phyloP scores from a whole-genome alignment of 2,797 vertebrate species.

The Psittacula derbiana region DNA sequence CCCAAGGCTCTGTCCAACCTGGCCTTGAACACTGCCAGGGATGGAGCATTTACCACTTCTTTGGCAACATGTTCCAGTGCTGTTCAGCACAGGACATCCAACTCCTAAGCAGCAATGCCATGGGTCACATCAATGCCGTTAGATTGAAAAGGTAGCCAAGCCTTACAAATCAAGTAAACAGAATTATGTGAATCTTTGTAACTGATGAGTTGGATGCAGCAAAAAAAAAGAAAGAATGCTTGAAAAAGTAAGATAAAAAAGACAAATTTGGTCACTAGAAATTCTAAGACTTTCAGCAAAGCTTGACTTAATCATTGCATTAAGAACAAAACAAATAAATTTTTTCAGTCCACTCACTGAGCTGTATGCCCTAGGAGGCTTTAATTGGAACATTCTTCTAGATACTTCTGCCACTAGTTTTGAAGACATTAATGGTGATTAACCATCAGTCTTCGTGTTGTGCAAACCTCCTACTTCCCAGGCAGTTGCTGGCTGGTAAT shows the following conservation, averaged over 20 bases:
- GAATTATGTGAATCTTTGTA: not conserved
- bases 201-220: not conserved
- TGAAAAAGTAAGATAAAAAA: not conserved
- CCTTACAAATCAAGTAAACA: not conserved
- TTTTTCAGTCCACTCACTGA: not conserved
- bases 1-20: not conserved
- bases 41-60: not conserved
- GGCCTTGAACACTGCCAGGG: not conserved
- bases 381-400: not conserved
- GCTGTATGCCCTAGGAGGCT: not conserved
- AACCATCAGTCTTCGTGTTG: not conserved
- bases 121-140: not conserved
- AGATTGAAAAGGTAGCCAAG: not conserved
- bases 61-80: not conserved
- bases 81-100: not conserved
- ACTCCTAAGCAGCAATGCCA: not conserved
- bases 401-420: not conserved
- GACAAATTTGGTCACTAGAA: not conserved
- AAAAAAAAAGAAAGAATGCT: not conserved
- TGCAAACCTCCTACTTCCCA: not conserved
- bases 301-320: not conserved
- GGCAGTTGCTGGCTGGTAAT: not conserved
- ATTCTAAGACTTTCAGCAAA: not conserved
- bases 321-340: not conserved
- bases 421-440: not conserved